Evolutionary conservation across 53 echinoderm and acorn worm species (phyloP), one percentile per base, ranked within the genome.

Genomic region (Paracentrotus lividus): DNA sequence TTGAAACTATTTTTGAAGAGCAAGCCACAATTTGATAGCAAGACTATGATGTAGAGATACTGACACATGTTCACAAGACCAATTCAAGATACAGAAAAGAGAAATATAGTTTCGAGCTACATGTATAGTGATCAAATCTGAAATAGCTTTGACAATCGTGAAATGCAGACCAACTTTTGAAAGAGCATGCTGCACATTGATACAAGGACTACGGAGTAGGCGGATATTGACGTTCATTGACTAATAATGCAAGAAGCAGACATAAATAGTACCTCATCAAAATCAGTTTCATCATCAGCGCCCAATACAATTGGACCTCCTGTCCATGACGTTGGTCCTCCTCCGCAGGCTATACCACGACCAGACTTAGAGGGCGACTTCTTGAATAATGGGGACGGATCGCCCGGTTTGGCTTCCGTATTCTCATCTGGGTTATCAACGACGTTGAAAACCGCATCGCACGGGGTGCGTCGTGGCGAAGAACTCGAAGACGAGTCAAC

Each of bases 341-440:
- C 95, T 23, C 92, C 96, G 60, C 95, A 96, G 18, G 96, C 94
- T 61, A 44, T 78, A 27, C 93, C 93, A 6, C 93, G 58, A 45
- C 93, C 77, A 34, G 94, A 94, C 92, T 92, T 93, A 32, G 88
- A 68, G 20, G 92, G 92, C 32, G 92, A 87, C 78, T 93, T 94
- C 88, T 95, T 93, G 44, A 95, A 95, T 54, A 95, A 38, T 23
- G 95, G 92, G 12, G 95, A 95, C 29, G 95, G 89, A 54, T 95
- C 95, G 0, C 95, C 92, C 0, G 92, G 92, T 61, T 94, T 88
- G 45, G 86, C 88, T 23, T 95, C 95, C 64, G 86, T 86, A 14
- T 84, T 92, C 42, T 92, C 88, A 52, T 95, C 95, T 10, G 93
- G 88, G 88, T 94, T 94, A 38, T 92, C 86, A 1, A 91, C 92